Evolutionary conservation across 2,797 vertebrate genomes (phyloP), one percentile per base, ranked within the genome.

Genomic region (Poeciliopsis gracilis): DNA sequence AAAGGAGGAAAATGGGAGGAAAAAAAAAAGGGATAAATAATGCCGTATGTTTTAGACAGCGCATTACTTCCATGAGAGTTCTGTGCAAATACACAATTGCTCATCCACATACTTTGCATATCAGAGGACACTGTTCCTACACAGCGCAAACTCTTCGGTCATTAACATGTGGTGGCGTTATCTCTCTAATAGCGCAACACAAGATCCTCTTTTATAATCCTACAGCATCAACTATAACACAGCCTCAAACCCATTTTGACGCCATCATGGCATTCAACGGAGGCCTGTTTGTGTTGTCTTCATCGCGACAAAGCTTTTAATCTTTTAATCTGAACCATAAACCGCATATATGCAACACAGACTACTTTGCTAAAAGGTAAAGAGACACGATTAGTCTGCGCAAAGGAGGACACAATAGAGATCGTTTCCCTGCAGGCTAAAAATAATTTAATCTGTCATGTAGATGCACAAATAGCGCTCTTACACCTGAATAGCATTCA

Each of bases 311-410:
- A 94, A 94, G 91, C 92, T 87, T 92, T 92, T 96, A 95, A 95
- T 96, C 94, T 94, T 90, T 94, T 95, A 95, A 95, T 95, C 94
- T 95, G 89, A 91, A 85, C 87, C 87, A 91, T 89, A 90, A 91
- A 91, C 91, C 86, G 76, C 85, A 79, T 84, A 87, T 78, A 83
- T 81, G 82, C 84, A 86, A 83, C 84, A 6, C 76, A 84, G 76
- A 92, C 84, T 86, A 90, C 90, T 93, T 90, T 89, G 80, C 85
- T 87, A 92, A 92, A 91, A 90, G 89, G 87, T 93, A 92, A 93
- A 90, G 79, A 87, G 84, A 85, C 82, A 80, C 81, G 91, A 94
- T 93, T 93, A 92, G 89, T 89, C 76, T 46, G 57, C 81, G 81
- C 84, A 88, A 89, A n/a, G 69, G 63, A 69, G 84, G 88, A 80